Base-by-base conservation (phyloP, 1,140 invertebrate genomes). In the Ridgeia piscesae region DNA sequence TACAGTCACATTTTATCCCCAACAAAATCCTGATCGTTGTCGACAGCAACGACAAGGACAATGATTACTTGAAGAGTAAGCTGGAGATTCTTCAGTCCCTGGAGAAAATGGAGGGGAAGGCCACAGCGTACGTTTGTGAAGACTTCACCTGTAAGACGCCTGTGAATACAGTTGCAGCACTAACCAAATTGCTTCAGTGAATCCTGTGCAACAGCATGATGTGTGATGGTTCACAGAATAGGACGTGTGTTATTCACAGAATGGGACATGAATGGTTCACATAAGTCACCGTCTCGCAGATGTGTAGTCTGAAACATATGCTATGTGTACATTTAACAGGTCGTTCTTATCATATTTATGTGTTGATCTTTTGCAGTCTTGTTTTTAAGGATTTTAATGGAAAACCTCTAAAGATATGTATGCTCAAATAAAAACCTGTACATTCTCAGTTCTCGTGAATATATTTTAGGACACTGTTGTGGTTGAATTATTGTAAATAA, bases 81-180 rank as follows among this genome's bases (percentile, higher is more conserved):
- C 35, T 94, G 31, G 96, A 97, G 92, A 94, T 93, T 95, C 91
- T 95, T 34, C 91, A 93, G 34, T 93, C 93, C 6, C 93, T 95
- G 58, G 58, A 77, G 58, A 94, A 94, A 88, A 96, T 96, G 92
- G 95, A 97, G 93, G 96, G 95, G 95, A 93, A 96, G 92, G 97
- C 98, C 0, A 97, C 97, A 0, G 98, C 97, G 17, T 98, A 98
- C 95, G 97, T 98, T 33, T 99, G 98, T 95, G 97, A 97, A 89
- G 97, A 98, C 94, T 97, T 97, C 93, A 96, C 97, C 21, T 99
- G 98, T 94, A 97, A 97, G 0, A 96, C 98, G 93, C 98, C 98
- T 6, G 97, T 98, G n/a, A 97, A 97, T 0, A 97, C 97, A 92
- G 96, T 97, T 0, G 96, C 97, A 27, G 97, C 89, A 34, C 89